A percentile compares a stretch with the other conserved stretches of the same genome.
phyloP scores from a whole-genome alignment of 2,888 invertebrate genomes.

The Agonopterix subpropinquella region DNA sequence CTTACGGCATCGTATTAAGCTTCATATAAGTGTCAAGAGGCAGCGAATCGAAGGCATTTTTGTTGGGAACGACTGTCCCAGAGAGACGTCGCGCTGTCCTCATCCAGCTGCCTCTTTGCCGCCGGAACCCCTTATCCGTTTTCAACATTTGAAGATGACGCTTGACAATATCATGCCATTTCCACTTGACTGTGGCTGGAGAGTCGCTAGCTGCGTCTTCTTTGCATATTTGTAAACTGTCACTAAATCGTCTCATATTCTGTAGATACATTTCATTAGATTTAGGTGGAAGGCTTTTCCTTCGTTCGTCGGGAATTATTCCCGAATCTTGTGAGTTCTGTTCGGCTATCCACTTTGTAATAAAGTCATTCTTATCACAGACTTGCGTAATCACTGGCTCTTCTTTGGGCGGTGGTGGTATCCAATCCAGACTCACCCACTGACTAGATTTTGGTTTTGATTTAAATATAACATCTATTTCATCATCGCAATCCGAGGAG shows the following conservation, averaged over 20 bases:
- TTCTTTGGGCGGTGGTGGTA: slow-evolving; percentile 68
- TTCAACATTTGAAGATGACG: slow-evolving; percentile 65
- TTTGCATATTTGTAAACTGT: slow-evolving; percentile 68
- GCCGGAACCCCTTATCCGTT: slow-evolving; percentile 64
- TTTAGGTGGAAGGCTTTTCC: slow-evolving; percentile 69
- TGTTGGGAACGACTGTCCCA: slow-evolving; percentile 47
- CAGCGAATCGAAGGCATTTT: slow-evolving; percentile 39
- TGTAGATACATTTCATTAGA: slow-evolving; percentile 69
- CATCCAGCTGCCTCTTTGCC: slow-evolving; percentile 69
- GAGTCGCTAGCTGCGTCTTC: slow-evolving; percentile 72
- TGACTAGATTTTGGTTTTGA: slow-evolving; percentile 76
- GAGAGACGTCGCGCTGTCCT: slow-evolving; percentile 63
- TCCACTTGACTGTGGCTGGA: slow-evolving; percentile 68
- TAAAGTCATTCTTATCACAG: slow-evolving; percentile 75
- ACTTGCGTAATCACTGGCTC: slow-evolving; percentile 68
- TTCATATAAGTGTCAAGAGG: slow-evolving; percentile 63
- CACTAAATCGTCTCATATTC: slow-evolving; percentile 69
- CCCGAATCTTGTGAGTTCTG: slow-evolving; percentile 64
- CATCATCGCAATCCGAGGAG: slow-evolving; percentile 71
- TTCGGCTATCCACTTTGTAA: slow-evolving; percentile 72
- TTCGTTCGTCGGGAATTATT: slow-evolving; percentile 61
- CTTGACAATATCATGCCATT: slow-evolving; percentile 72
- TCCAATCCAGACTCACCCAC: slow-evolving; percentile 74
- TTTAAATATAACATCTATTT: slow-evolving; percentile 73
- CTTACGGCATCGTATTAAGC: slow-evolving; percentile 69